Evolutionary conservation across 2,113 vertebrate species (phyloP).

Genomic region (Monopterus albus): DNA sequence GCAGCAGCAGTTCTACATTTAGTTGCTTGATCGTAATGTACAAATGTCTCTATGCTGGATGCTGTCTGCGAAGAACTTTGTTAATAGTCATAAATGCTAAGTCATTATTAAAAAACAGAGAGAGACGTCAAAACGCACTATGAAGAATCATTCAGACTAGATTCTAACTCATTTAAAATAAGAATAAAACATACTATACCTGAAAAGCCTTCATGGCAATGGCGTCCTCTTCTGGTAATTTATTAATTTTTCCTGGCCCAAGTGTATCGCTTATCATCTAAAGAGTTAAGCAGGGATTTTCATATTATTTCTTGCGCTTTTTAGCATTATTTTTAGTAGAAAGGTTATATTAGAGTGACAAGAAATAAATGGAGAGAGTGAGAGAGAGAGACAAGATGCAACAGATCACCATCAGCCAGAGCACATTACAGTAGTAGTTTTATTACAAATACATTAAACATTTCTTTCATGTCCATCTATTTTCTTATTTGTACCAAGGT

Average conservation of each 20-base stretch:
- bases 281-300: conserved; percentile 1
- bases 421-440: too few relatives aligned
- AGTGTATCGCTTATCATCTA: conserved; percentile 87
- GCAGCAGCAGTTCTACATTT: too few relatives aligned
- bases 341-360: too few relatives aligned
- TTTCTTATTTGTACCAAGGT: neutral
- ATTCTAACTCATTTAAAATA: neutral
- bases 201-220: conserved; percentile 83
- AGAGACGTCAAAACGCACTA: too few relatives aligned
- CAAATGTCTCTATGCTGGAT: too few relatives aligned
- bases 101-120: neutral
- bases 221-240: conserved; percentile 82
- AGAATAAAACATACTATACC: conserved; percentile 72
- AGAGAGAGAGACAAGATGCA: too few relatives aligned
- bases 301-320: neutral
- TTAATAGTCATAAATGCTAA: neutral
- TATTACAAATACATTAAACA: too few relatives aligned
- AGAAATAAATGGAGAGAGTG: too few relatives aligned
- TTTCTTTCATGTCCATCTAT: neutral
- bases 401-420: too few relatives aligned
- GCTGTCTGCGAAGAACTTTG: neutral
- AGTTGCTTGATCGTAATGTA: too few relatives aligned
- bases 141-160: neutral
- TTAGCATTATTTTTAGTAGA: too few relatives aligned
- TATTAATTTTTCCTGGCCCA: conserved; percentile 86